Evolutionary conservation across 2,113 vertebrate genomes (phyloP).

Genomic region (Cavia aperea): DNA sequence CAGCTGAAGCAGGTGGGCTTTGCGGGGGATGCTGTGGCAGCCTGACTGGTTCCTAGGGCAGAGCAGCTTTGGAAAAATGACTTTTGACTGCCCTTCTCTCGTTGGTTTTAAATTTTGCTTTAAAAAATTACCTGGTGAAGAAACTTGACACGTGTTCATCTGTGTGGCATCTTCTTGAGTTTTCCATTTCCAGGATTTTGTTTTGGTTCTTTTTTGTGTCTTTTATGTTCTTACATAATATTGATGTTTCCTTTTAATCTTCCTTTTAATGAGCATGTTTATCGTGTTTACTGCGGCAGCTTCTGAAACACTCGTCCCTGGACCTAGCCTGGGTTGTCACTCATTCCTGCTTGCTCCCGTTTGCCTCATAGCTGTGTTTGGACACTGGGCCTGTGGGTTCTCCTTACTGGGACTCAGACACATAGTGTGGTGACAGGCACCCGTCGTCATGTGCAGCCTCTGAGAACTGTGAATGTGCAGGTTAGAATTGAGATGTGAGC

Average conservation of each 20-base stretch:
- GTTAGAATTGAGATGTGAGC: neutral
- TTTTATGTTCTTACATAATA: neutral
- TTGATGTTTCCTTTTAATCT: neutral
- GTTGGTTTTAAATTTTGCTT: neutral
- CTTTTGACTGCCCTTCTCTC: rapidly evolving
- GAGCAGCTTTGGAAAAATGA: too few relatives aligned
- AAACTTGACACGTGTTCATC: rapidly evolving
- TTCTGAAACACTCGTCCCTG: neutral
- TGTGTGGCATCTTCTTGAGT: rapidly evolving
- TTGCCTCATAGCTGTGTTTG: neutral
- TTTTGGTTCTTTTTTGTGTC: neutral
- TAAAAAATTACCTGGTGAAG: neutral
- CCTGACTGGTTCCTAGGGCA: neutral
- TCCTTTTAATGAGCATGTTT: too few relatives aligned
- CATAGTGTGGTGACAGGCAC: rapidly evolving
- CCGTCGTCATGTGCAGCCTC: neutral
- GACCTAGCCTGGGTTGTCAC: neutral
- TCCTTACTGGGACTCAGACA: rapidly evolving
- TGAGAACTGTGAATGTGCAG: neutral
- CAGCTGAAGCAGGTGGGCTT: slow-evolving; percentile 86
- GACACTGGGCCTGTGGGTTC: rapidly evolving
- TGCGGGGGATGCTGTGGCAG: too few relatives aligned
- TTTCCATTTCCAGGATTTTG: neutral
- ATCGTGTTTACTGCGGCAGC: rapidly evolving
- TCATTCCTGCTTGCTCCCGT: rapidly evolving